Conservation (phyloP, 2,113 vertebrate species). For the Anseranas semipalmata region DNA sequence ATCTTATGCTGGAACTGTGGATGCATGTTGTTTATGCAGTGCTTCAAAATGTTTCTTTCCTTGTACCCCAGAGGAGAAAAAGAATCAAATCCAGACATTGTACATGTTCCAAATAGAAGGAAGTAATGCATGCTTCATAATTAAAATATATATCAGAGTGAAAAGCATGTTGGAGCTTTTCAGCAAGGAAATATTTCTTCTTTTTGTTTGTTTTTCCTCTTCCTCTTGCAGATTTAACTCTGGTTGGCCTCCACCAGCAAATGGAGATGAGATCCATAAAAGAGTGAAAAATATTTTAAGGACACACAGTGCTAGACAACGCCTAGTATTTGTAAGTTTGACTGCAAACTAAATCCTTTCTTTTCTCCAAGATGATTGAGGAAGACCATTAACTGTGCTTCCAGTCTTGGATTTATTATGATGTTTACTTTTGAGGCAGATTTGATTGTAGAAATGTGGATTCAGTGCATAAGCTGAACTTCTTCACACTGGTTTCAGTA, state of each 20-base stretch:
- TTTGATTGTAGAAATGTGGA: neutral
- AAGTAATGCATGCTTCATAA: neutral
- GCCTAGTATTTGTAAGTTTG: conserved; percentile 80
- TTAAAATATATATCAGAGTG: neutral
- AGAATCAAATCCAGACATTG: neutral
- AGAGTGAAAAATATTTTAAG: conserved; percentile 90
- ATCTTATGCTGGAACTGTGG: neutral
- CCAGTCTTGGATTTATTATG: neutral
- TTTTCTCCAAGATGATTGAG: neutral
- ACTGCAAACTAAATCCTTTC: neutral
- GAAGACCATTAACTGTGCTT: neutral
- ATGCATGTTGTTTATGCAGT: neutral
- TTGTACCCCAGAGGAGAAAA: conserved; percentile 9
- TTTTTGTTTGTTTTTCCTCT: neutral
- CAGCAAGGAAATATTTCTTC: neutral
- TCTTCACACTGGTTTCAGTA: neutral
- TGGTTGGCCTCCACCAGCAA: conserved; percentile 79
- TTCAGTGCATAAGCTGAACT: neutral
- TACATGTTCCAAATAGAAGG: neutral
- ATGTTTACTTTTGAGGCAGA: neutral
- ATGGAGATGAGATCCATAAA: conserved; percentile 89
- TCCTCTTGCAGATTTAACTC: conserved; percentile 81
- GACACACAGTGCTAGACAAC: conserved; percentile 82
- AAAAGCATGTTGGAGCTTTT: neutral
- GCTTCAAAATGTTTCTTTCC: conserved; percentile 9